These are phyloP conservation scores for Amphipyra berbera DNA, from an alignment of 2,888 invertebrate genomes.

Conservation along the genomic window DNA sequence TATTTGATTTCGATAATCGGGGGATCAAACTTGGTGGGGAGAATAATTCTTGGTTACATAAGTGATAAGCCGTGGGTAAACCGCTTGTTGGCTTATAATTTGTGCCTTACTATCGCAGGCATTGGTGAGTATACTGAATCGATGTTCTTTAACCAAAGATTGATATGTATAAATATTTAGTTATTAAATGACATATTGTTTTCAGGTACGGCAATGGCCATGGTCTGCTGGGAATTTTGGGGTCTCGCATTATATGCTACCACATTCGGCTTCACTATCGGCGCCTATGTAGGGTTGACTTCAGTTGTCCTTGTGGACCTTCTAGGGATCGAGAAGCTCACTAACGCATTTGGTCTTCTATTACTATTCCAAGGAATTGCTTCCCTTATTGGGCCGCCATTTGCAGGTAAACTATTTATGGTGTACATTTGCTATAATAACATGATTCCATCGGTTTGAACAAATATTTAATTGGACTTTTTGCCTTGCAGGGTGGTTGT, in stretches of 20 bases:
- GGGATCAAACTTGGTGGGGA: slow-evolving; percentile 96
- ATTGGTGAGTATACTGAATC: slow-evolving; percentile 91
- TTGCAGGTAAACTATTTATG: slow-evolving; percentile 92
- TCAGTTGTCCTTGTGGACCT: slow-evolving; percentile 98
- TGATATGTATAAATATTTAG: not conserved
- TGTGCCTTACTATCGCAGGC: slow-evolving; percentile 96
- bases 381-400: slow-evolving; percentile 97
- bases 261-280: slow-evolving; percentile 96
- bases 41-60: slow-evolving; percentile 96
- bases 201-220: slow-evolving; percentile 94
- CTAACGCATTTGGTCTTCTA: slow-evolving; percentile 98
- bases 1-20: slow-evolving; percentile 95
- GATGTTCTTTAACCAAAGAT: slow-evolving; percentile 14
- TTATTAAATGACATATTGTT: slow-evolving; percentile 35
- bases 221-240: slow-evolving; percentile 93
- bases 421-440: not conserved
- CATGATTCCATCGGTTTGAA: not conserved
- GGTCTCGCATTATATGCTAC: slow-evolving; percentile 94
- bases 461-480: slow-evolving; percentile 5
- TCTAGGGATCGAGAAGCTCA: slow-evolving; percentile 96
- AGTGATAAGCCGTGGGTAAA: slow-evolving; percentile 98
- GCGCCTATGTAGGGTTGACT: slow-evolving; percentile 98
- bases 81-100: slow-evolving; percentile 96
- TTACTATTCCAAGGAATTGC: slow-evolving; percentile 98
- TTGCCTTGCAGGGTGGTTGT: slow-evolving; percentile 93